Evolutionary conservation across 2,888 invertebrate genomes (phyloP).

Genomic region (Drosophila leonis): DNA sequence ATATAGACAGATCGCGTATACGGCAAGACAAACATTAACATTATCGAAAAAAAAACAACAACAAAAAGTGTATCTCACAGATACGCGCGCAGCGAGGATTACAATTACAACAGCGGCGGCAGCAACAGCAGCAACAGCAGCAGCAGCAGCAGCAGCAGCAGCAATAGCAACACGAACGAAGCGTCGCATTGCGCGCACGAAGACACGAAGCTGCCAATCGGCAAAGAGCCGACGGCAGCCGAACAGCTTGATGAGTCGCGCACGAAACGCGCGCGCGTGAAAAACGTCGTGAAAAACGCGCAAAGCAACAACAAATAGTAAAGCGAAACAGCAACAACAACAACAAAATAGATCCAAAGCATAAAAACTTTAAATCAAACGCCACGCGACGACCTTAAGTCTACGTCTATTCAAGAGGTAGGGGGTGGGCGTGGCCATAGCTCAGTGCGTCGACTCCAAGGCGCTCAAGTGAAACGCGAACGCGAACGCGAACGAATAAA

Average conservation of each 20-base stretch:
- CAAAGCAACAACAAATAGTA: conserved; percentile 31
- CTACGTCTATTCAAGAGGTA: conserved; percentile 49
- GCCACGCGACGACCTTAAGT: conserved; percentile 79
- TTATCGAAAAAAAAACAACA: conserved; percentile 58
- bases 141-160: conserved; percentile 9
- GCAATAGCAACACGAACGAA: conserved; percentile 39
- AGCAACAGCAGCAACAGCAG: conserved; percentile 11
- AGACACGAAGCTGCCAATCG: conserved; percentile 56
- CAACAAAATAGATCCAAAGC: conserved; percentile 2
- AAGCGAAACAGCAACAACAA: conserved; percentile 21
- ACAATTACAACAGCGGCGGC: conserved; percentile 70
- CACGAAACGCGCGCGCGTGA: conserved; percentile 68
- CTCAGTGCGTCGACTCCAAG: conserved; percentile 73
- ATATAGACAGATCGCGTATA: conserved; percentile 80
- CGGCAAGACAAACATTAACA: conserved; percentile 72
- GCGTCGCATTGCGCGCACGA: conserved; percentile 50
- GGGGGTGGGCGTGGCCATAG: conserved; percentile 64
- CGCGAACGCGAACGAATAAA: conserved; percentile 20
- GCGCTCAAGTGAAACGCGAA: conserved; percentile 73
- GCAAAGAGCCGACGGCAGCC: conserved; percentile 53
- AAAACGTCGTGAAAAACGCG: conserved; percentile 66
- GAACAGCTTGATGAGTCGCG: conserved; percentile 45
- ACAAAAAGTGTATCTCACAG: conserved; percentile 60
- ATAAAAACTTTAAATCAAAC: conserved; percentile 41
- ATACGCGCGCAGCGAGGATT: conserved; percentile 73